These are phyloP conservation scores for Abrostola tripartita DNA, from an alignment of 2,888 invertebrate species.

Conservation along the genomic window DNA sequence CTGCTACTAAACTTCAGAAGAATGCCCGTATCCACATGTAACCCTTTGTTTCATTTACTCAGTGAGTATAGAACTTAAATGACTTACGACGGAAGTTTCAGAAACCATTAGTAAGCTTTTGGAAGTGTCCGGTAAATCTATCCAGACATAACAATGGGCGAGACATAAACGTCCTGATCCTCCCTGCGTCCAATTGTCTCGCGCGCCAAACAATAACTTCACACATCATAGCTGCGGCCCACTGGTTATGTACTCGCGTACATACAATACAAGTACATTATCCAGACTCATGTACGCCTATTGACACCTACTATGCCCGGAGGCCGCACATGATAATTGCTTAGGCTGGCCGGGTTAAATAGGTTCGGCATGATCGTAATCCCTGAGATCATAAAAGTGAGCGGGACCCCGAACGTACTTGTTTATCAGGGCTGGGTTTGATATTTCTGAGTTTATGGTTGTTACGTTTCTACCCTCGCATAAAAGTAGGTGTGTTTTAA, in stretches of 20 bases:
- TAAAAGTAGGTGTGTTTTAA: slow-evolving; percentile 54
- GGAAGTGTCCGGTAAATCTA: slow-evolving; percentile 47
- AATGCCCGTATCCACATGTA: slow-evolving; percentile 13
- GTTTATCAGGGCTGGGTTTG: slow-evolving; percentile 53
- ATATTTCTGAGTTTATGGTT: slow-evolving; percentile 52
- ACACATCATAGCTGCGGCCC: slow-evolving; percentile 31
- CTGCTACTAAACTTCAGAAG: neutral
- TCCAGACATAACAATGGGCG: slow-evolving; percentile 42
- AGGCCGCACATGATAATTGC: slow-evolving; percentile 64
- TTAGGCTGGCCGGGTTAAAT: slow-evolving; percentile 55
- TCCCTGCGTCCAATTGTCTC: slow-evolving; percentile 44
- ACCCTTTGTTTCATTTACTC: neutral
- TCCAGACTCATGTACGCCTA: slow-evolving; percentile 36
- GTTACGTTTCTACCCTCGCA: slow-evolving; percentile 49
- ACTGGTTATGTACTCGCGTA: slow-evolving; percentile 17
- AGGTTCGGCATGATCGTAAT: slow-evolving; percentile 57
- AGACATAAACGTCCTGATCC: slow-evolving; percentile 40
- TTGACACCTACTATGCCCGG: slow-evolving; percentile 47
- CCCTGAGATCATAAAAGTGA: slow-evolving; percentile 63
- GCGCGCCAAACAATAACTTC: slow-evolving; percentile 45
- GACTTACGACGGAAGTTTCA: slow-evolving; percentile 42
- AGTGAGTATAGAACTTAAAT: slow-evolving; percentile 14
- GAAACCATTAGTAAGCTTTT: slow-evolving; percentile 34
- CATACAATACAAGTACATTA: slow-evolving; percentile 37
- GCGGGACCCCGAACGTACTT: slow-evolving; percentile 44